Percentiles rank a stretch among this genome's conserved stretches.
These are phyloP conservation scores for Indicator indicator DNA, from an alignment of 2,113 vertebrate species.

Conservation along the genomic window DNA sequence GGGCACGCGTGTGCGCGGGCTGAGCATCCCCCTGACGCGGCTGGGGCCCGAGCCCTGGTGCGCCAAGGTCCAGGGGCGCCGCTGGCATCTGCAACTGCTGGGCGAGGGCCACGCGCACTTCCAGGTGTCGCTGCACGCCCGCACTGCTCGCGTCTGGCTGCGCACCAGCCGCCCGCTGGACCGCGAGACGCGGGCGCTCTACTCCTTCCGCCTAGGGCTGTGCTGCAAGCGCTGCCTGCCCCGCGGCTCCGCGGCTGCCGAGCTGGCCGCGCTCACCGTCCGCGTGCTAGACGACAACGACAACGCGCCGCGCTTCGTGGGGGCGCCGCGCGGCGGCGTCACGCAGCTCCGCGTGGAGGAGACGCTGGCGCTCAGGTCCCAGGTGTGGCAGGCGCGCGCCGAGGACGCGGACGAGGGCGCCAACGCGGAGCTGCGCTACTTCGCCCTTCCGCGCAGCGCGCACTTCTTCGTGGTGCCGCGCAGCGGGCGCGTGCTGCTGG, in stretches of 20 bases:
- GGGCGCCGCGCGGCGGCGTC: constrained; percentile 30
- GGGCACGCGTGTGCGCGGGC: constrained; percentile 83
- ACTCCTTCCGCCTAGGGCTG: constrained; percentile 78
- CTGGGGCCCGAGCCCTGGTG: constrained; percentile 79
- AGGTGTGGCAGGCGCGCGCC: constrained; percentile 80
- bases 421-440: constrained; percentile 87
- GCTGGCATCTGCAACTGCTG: constrained; percentile 79
- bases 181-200: constrained; percentile 80
- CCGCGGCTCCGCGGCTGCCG: constrained; percentile 27
- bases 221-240: constrained; percentile 76
- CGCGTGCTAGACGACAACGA: constrained; percentile 89
- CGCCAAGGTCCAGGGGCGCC: constrained; percentile 60
- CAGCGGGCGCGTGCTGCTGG: constrained; percentile 85
- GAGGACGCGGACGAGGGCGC: constrained; percentile 83
- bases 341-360: constrained; percentile 81
- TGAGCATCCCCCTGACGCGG: constrained; percentile 83
- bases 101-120: constrained; percentile 83
- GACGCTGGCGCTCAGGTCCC: constrained; percentile 81
- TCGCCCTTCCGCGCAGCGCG: constrained; percentile 79
- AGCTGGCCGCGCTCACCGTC: constrained; percentile 81
- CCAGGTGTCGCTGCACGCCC: constrained; percentile 82
- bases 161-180: constrained; percentile 82
- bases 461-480: constrained; percentile 89
- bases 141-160: constrained; percentile 80
- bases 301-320: constrained; percentile 81